Evolutionary conservation across 2,888 invertebrate species (phyloP), one percentile per base, ranked within the genome.

Genomic region (Colostygia pectinataria): DNA sequence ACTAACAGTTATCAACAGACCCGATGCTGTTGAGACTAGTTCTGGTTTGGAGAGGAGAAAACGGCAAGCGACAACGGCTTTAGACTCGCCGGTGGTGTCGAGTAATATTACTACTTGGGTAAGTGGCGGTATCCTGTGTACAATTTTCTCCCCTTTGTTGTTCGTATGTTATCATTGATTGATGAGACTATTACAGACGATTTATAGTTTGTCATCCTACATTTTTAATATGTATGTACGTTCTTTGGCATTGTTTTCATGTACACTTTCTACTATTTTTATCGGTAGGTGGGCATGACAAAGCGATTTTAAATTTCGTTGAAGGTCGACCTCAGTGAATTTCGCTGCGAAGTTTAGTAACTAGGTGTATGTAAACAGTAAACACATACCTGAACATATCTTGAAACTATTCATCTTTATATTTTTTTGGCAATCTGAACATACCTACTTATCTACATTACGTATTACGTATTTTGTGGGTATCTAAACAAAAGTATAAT

Each of bases 51-150:
- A 74, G 66, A 82, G 90, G 63, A 71, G 70, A 68, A 87, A 85
- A 78, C 83, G 90, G 33, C 82, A 86, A 74, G n/a, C n/a, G n/a
- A 79, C 80, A 42, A 59, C 80, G 27, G 65, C 76, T 31, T 59
- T 80, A 55, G 68, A 81, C 53, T 63, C 79, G 55, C 74, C 82
- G 46, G 63, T 66, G 9, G 27, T 23, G 28, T 14, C 20, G 62
- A 84, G 79, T 75, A 89, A 88, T 65, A 83, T 87, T 55, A 90
- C 82, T 77, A 87, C 88, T 72, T 89, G 89, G 90, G 90, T 91
- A 85, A 83, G 50, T 51, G 41, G 15, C 12, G 66, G 64, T 53
- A 53, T 64, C 69, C 60, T 51, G 33, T 29, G 45, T 46, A 2
- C 38, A 25, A 46, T 45, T 31, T 39, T 32, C 27, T 29, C 37